These are phyloP conservation scores for Diarsia mendica DNA, from an alignment of 2,888 invertebrate genomes.

Conservation along the genomic window DNA sequence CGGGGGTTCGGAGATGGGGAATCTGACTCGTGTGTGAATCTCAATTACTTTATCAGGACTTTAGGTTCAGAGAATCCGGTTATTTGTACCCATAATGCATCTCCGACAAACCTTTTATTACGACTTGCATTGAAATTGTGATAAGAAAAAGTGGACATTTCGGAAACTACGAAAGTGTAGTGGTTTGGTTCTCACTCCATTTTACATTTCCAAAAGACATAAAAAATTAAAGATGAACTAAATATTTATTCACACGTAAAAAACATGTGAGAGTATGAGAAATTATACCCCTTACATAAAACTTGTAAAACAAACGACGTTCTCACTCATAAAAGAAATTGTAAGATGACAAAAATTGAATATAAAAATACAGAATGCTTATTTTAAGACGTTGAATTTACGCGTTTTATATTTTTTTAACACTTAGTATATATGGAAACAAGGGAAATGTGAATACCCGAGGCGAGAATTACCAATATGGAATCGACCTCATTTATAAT, in stretches of 20 bases:
- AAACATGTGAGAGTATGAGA: constrained; percentile 24
- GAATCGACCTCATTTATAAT: constrained; percentile 71
- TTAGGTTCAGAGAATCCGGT: constrained; percentile 37
- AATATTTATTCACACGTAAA: constrained; percentile 41
- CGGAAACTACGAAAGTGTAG: not conserved
- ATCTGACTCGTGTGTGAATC: constrained; percentile 33
- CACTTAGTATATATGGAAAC: constrained; percentile 54
- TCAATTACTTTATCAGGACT: constrained; percentile 51
- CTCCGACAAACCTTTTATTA: not conserved
- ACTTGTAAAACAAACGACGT: constrained; percentile 27
- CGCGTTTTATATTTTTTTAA: constrained; percentile 53
- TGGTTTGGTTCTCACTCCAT: constrained; percentile 36
- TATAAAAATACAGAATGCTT: constrained; percentile 52
- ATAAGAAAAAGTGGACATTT: not conserved
- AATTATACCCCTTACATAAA: constrained; percentile 29
- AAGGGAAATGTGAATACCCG: constrained; percentile 65
- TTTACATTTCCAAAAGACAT: constrained; percentile 31
- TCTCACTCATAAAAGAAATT: constrained; percentile 54
- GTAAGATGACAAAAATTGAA: constrained; percentile 41
- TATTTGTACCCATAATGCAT: constrained; percentile 26
- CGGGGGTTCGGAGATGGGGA: constrained; percentile 36
- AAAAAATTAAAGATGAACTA: constrained; percentile 31
- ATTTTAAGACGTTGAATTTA: constrained; percentile 42
- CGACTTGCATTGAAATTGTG: not conserved
- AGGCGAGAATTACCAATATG: constrained; percentile 66